Percentiles rank a stretch among this genome's conserved stretches.
These are phyloP conservation scores for Brotula barbata DNA, from an alignment of 2,797 vertebrate species.

Conservation along the genomic window DNA sequence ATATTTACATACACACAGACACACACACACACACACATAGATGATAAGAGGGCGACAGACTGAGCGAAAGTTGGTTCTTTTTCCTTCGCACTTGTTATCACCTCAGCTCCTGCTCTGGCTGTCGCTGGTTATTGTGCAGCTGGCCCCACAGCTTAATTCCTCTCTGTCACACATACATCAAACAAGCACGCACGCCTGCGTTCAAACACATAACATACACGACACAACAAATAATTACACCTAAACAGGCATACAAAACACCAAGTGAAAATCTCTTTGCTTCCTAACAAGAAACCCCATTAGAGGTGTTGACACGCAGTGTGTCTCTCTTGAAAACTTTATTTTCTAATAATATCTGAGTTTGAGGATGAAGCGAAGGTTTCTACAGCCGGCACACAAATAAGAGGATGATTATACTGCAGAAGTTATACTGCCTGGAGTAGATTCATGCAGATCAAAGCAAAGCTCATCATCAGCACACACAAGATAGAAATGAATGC, in stretches of 20 bases:
- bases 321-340: conserved; percentile 23
- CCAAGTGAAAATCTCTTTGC: conserved; percentile 19
- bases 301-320: conserved; percentile 22
- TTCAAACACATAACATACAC: conserved; percentile 10
- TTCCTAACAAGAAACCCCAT: conserved; percentile 26
- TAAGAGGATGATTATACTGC: conserved; percentile 60
- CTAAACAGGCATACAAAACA: conserved; percentile 17
- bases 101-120: conserved; percentile 29
- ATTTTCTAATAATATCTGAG: conserved; percentile 56
- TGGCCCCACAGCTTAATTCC: conserved; percentile 51
- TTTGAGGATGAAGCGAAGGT: conserved; percentile 48
- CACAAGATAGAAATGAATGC: neutral
- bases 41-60: conserved; percentile 5
- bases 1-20: neutral
- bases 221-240: neutral
- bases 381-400: conserved; percentile 23
- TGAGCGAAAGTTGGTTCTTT: conserved; percentile 20
- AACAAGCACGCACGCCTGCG: neutral
- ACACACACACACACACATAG: neutral
- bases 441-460: conserved; percentile 51
- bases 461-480: conserved; percentile 18
- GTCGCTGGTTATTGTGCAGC: conserved; percentile 45
- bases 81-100: conserved; percentile 57
- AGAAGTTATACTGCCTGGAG: conserved; percentile 45
- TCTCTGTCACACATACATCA: conserved; percentile 17